Percentiles rank a stretch among this genome's conserved stretches.
Conservation (phyloP, 2,797 vertebrate species). For the Holocentrus rufus region DNA sequence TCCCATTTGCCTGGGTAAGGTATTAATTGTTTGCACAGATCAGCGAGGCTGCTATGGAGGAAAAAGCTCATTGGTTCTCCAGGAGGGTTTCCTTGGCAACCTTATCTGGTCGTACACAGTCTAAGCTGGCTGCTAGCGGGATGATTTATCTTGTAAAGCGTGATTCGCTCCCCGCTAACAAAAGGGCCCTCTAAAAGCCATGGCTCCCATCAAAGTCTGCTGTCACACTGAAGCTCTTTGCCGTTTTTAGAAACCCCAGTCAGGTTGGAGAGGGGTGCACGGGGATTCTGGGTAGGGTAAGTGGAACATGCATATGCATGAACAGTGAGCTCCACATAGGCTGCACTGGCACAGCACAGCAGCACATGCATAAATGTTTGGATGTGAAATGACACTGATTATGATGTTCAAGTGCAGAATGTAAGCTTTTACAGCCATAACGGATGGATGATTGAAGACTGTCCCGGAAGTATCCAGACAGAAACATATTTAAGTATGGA, state of each 20-base stretch:
- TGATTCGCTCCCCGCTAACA: conserved; percentile 71
- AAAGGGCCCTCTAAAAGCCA: conserved; percentile 74
- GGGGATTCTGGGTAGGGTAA: conserved; percentile 67
- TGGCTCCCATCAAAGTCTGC: conserved; percentile 72
- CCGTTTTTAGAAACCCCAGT: conserved; percentile 75
- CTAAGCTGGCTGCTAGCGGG: conserved; percentile 70
- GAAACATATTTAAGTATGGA: conserved; percentile 15
- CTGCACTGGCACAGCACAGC: conserved; percentile 49
- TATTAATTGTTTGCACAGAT: conserved; percentile 83
- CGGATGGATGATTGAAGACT: conserved; percentile 57
- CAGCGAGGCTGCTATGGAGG: conserved; percentile 55
- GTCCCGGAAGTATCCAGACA: conserved; percentile 30
- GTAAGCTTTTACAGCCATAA: conserved; percentile 60
- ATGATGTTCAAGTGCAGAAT: conserved; percentile 42
- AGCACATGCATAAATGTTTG: conserved; percentile 61
- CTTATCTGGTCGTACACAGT: conserved; percentile 83
- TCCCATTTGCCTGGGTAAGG: conserved; percentile 62
- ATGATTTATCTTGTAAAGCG: conserved; percentile 78
- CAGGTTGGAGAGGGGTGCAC: conserved; percentile 55
- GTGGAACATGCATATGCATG: conserved; percentile 72
- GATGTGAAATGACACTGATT: conserved; percentile 61
- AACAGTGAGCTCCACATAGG: conserved; percentile 55
- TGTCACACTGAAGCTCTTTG: conserved; percentile 66
- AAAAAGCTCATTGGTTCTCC: conserved; percentile 74
- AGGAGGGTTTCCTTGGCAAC: conserved; percentile 84